Percentiles rank a stretch among this genome's conserved stretches.
Conservation (phyloP, 1,140 invertebrate species). For the Calliphora vicina region DNA sequence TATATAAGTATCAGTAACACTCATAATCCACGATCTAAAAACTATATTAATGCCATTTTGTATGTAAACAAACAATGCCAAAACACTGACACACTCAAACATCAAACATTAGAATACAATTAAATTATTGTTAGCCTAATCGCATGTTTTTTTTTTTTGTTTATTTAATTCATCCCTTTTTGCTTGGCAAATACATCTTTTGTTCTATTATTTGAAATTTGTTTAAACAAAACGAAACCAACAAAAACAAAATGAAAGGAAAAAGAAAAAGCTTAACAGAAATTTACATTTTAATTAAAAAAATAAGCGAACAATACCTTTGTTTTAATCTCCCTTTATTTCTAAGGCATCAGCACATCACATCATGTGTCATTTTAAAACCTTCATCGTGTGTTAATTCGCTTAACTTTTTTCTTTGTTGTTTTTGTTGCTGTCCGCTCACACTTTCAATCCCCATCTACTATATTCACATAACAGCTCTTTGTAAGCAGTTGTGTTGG, state of each 20-base stretch:
- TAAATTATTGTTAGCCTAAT: too few species aligned
- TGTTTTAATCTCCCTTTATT: background rate
- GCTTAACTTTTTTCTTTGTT: background rate
- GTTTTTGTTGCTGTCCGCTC: background rate
- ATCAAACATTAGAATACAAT: too few species aligned
- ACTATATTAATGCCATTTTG: too few species aligned
- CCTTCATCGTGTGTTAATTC: background rate
- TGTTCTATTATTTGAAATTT: background rate
- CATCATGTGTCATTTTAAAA: conserved; percentile 6
- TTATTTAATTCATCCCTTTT: too few species aligned
- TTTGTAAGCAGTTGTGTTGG: background rate
- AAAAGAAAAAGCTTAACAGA: background rate
- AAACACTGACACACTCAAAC: too few species aligned
- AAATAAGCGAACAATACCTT: background rate
- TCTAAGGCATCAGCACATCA: conserved; percentile 4
- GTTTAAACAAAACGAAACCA: background rate
- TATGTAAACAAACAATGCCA: too few species aligned
- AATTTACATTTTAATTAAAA: conserved; percentile 15
- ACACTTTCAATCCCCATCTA: background rate
- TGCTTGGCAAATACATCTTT: too few species aligned
- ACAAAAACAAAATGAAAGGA: background rate
- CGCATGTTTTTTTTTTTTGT: too few species aligned
- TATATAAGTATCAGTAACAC: too few species aligned
- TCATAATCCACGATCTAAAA: too few species aligned
- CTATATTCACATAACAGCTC: background rate